These are phyloP conservation scores for Marmota flaviventris DNA, from an alignment of 2,113 vertebrate genomes.

Conservation along the genomic window DNA sequence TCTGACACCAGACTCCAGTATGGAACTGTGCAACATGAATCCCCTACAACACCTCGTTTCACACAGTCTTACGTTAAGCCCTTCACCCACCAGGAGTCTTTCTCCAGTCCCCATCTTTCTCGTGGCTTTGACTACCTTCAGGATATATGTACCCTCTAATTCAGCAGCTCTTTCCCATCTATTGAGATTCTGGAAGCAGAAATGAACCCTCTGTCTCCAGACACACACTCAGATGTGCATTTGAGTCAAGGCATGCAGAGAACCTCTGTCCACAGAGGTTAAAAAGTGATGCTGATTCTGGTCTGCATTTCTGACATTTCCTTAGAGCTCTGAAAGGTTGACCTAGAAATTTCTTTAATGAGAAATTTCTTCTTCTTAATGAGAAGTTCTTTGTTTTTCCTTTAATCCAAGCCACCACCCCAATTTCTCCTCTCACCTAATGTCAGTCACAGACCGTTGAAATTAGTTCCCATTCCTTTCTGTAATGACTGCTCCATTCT, in stretches of 20 bases:
- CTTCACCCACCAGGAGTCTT: not conserved
- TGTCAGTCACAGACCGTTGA: not conserved
- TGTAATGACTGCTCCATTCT: not conserved
- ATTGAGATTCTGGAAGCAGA: not conserved
- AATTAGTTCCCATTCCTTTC: not conserved
- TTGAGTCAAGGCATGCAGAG: not conserved
- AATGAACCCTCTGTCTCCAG: not conserved
- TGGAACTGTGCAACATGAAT: not conserved
- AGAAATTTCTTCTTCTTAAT: not conserved
- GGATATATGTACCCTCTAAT: not conserved
- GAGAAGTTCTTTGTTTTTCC: not conserved
- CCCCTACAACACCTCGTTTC: not conserved
- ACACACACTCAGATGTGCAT: not conserved
- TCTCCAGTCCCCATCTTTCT: not conserved
- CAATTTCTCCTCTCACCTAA: not conserved
- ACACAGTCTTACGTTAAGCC: not conserved
- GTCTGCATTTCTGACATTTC: slow-evolving; percentile 17
- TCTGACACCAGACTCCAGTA: not conserved
- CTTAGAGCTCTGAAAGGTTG: slow-evolving; percentile 1
- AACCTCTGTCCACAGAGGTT: not conserved
- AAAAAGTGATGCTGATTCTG: not conserved
- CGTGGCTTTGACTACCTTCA: not conserved
- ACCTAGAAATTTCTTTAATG: not conserved
- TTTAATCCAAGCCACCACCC: not conserved
- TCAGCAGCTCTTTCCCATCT: not conserved